phyloP scores from a whole-genome alignment of 2,113 vertebrate species.

The Hyperopisus bebe region DNA sequence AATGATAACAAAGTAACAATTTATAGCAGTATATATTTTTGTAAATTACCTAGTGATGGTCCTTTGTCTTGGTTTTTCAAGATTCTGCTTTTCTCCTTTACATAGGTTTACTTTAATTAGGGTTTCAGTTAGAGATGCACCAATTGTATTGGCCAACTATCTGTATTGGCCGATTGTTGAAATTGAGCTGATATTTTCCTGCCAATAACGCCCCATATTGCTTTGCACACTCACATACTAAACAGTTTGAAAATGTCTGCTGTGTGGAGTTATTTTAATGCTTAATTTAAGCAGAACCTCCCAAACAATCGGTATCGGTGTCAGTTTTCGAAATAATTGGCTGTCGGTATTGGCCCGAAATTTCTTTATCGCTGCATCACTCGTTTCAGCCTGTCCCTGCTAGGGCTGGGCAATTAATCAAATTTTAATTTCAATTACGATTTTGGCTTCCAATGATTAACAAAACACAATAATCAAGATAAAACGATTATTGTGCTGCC shows the following conservation, averaged over 20 bases:
- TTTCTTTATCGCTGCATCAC: background rate
- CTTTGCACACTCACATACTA: background rate
- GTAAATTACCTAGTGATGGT: background rate
- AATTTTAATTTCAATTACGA: background rate
- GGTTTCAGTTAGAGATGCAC: background rate
- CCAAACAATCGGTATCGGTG: background rate
- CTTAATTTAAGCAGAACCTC: background rate
- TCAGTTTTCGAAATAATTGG: background rate
- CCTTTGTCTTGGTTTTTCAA: background rate
- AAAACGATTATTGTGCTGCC: background rate
- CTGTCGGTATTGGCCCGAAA: background rate
- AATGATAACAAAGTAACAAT: background rate
- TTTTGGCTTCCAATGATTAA: background rate
- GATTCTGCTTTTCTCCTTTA: background rate
- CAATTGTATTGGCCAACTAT: background rate
- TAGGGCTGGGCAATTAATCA: background rate
- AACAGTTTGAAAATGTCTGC: background rate
- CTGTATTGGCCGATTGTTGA: background rate
- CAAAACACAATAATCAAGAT: background rate
- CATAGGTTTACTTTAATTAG: background rate
- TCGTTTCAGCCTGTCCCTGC: background rate
- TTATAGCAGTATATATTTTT: background rate
- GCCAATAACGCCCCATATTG: background rate
- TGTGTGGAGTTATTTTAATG: background rate
- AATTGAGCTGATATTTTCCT: background rate